Percentiles rank a stretch among this genome's conserved stretches.
Conservation (phyloP, 2,888 invertebrate species). For the Gortyna flavago region DNA sequence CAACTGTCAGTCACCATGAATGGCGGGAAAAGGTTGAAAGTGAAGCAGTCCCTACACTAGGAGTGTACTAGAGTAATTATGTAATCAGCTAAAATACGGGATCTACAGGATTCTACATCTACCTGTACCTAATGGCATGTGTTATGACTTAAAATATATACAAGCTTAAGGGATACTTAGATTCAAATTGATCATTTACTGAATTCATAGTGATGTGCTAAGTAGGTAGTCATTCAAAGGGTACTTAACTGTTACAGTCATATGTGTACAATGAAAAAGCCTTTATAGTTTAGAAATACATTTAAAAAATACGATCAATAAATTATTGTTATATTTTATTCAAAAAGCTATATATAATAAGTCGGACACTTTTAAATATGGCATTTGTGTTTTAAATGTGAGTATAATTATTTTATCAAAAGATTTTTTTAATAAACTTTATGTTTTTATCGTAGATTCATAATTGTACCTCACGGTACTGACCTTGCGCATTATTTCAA, state of each 20-base stretch:
- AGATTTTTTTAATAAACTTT: conserved; percentile 8
- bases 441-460: conserved; percentile 16
- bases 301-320: background rate
- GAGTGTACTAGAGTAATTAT: too few species aligned
- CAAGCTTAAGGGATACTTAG: background rate
- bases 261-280: background rate
- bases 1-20: background rate
- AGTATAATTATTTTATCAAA: conserved; percentile 20
- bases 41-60: too few species aligned
- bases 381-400: conserved; percentile 37
- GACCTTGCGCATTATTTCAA: conserved; percentile 31
- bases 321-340: conserved; percentile 2
- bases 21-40: background rate
- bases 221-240: background rate
- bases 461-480: conserved; percentile 21
- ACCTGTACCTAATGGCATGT: too few species aligned
- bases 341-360: conserved; percentile 33
- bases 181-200: background rate
- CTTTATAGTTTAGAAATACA: background rate
- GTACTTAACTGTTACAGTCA: background rate
- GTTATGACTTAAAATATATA: background rate
- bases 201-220: background rate
- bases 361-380: conserved; percentile 7
- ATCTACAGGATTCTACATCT: background rate
- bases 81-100: too few species aligned